Evolutionary conservation across 2,113 vertebrate genomes (phyloP), one percentile per base, ranked within the genome.

Genomic region (Onychorhynchus coronatus): DNA sequence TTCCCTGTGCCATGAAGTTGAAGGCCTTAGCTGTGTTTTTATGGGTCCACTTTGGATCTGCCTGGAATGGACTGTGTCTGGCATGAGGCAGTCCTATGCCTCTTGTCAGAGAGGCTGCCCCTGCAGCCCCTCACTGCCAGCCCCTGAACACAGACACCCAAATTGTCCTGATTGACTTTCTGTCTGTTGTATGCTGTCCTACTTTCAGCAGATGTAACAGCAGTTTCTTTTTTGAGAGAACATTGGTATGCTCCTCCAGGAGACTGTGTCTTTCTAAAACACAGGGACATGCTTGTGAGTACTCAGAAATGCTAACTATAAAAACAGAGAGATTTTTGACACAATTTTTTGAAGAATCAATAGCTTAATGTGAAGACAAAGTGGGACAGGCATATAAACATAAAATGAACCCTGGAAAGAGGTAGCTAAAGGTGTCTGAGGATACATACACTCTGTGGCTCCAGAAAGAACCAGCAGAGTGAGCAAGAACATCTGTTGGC

Each of bases 51-150:
- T 17, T 2, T 67, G 39, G 11, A 59, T 18, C 20, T 12, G 14
- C 9, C 19, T 52, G 27, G 27, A 77, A 81, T 0, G 5, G 2
- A 4, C 21, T 42, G 41, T 42, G 25, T 14, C 14, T 1, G 2
- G 15, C 50, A 53, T 0, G 6, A 28, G 15, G 7, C 23, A 66
- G 13, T 2, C 23, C 12, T 21, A 41, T 8, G 18, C 23, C 16
- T 53, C 7, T 52, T 37, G 17, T 53, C 19, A 20, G 14, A 46
- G 35, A 72, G 8, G 8, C 7, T 28, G 28, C 2, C 11, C 27
- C 39, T 83, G 19, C 11, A 53, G 8, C 3, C 6, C 9, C 4
- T 8, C n/a, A 14, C 12, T 30, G 30, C 16, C 35, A 63, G 20
- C 25, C n/a, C 6, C 12, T 25, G 55, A 7, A 39, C 59, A 46